These are phyloP conservation scores for Linepithema humile DNA, from an alignment of 1,140 invertebrate genomes.

Conservation along the genomic window DNA sequence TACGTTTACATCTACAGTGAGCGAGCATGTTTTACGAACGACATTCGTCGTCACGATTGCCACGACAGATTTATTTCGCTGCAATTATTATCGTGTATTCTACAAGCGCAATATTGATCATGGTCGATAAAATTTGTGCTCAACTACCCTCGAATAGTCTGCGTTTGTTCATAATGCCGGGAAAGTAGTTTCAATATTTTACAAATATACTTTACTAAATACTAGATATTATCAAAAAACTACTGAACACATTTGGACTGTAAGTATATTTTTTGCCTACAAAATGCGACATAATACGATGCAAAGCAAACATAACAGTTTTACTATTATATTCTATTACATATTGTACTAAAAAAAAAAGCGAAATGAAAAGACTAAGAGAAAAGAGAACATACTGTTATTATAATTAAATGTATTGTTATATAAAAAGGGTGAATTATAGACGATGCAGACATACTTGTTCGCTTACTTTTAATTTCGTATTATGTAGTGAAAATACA, in stretches of 20 bases:
- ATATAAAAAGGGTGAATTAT: background rate
- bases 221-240: background rate
- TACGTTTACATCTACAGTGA: background rate
- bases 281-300: background rate
- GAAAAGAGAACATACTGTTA: no score
- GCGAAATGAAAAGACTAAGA: background rate
- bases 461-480: background rate
- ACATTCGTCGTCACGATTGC: background rate
- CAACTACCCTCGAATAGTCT: background rate
- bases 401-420: no score
- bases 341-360: background rate
- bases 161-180: background rate
- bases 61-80: background rate
- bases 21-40: background rate
- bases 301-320: background rate
- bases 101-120: background rate
- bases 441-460: background rate
- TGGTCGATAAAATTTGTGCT: background rate
- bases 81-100: background rate
- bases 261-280: background rate
- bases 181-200: background rate
- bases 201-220: background rate
- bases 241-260: background rate
- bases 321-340: background rate
- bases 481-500: constrained; percentile 43